Evolutionary conservation across 2,797 vertebrate species (phyloP).

Genomic region (Parauchenoglanis ngamensis): DNA sequence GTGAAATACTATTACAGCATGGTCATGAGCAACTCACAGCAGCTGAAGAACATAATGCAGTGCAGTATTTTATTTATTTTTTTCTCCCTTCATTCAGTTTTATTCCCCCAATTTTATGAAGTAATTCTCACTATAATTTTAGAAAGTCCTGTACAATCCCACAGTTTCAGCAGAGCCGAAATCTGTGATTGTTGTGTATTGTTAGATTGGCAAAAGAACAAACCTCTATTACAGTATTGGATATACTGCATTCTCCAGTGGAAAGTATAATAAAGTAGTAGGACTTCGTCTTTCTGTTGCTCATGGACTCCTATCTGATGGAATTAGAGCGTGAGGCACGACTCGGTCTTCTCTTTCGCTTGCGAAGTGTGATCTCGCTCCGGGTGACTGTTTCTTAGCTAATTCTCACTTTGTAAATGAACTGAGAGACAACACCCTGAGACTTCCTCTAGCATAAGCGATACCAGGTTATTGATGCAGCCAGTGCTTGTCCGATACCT

Average conservation of each 20-base stretch:
- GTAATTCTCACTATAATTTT: neutral
- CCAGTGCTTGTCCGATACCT: neutral
- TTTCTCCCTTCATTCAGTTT: neutral
- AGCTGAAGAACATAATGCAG: neutral
- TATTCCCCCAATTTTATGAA: too few relatives aligned
- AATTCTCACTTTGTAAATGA: conserved; percentile 38
- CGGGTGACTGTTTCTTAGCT: conserved; percentile 11
- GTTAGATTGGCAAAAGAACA: neutral
- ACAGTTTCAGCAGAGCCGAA: neutral
- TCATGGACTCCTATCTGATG: conserved; percentile 10
- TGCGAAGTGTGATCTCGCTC: conserved; percentile 12
- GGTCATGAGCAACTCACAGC: neutral
- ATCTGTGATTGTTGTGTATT: neutral
- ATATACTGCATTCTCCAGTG: neutral
- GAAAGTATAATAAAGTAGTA: neutral
- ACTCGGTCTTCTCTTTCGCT: conserved; percentile 4
- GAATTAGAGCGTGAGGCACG: conserved; percentile 25
- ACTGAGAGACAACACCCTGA: neutral
- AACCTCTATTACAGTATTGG: neutral
- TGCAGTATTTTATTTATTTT: neutral
- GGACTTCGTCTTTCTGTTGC: neutral
- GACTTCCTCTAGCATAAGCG: neutral
- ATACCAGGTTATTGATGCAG: neutral
- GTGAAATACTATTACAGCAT: neutral
- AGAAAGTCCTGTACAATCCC: too few relatives aligned